These are phyloP conservation scores for Helleia helle DNA, from an alignment of 2,888 invertebrate genomes.

Conservation along the genomic window DNA sequence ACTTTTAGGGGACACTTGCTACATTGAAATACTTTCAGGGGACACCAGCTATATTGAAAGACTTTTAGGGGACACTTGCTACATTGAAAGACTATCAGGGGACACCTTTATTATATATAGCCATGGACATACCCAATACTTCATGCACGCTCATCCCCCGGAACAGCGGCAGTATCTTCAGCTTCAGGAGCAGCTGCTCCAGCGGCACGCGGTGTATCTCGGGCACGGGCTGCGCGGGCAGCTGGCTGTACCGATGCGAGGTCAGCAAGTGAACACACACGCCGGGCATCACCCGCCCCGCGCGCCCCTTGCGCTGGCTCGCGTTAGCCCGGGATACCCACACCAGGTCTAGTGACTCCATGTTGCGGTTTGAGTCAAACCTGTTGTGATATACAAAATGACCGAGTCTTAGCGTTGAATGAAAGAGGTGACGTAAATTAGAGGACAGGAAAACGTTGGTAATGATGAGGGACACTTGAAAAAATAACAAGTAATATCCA, in stretches of 20 bases:
- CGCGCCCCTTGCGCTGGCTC: constrained; percentile 90
- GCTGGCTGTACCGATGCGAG: constrained; percentile 77
- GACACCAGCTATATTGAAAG: too few relatives aligned
- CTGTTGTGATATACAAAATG: too few relatives aligned
- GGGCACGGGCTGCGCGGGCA: constrained; percentile 85
- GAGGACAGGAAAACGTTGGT: too few relatives aligned
- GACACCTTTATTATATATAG: background rate
- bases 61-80: too few relatives aligned
- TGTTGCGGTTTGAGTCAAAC: constrained; percentile 87
- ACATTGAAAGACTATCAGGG: too few relatives aligned
- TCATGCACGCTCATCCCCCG: constrained; percentile 62
- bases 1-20: too few relatives aligned
- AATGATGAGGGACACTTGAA: too few relatives aligned
- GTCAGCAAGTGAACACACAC: constrained; percentile 91
- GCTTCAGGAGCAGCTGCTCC: constrained; percentile 84
- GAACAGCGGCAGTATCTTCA: constrained; percentile 78
- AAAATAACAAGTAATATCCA: too few relatives aligned
- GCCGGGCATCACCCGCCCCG: constrained; percentile 92
- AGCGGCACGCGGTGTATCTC: constrained; percentile 93
- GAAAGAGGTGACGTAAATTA: too few relatives aligned
- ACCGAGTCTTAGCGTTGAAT: too few relatives aligned
- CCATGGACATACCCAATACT: constrained; percentile 67
- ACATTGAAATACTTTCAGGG: too few relatives aligned
- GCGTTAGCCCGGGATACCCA: constrained; percentile 96
- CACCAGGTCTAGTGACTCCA: constrained; percentile 89